Evolutionary conservation across 2,113 vertebrate species (phyloP).

Genomic region (Beaufortia kweichowensis): DNA sequence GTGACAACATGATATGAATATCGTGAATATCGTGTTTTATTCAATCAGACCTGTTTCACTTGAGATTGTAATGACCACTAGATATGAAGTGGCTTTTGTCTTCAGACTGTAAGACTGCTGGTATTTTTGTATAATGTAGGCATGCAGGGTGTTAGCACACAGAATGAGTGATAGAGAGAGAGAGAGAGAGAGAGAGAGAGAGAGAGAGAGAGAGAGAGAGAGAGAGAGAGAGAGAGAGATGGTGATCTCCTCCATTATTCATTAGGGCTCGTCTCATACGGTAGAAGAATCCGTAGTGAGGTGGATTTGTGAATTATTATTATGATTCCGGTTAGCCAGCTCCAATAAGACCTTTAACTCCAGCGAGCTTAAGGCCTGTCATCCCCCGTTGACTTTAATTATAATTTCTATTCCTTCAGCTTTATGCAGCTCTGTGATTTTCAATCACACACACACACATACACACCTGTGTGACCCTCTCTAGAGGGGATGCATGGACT

Average conservation of each 20-base stretch:
- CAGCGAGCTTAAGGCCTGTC: slow-evolving; percentile 57
- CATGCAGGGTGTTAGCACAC: slow-evolving; percentile 44
- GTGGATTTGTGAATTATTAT: slow-evolving; percentile 59
- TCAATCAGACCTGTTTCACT: background rate
- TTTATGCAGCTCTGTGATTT: slow-evolving; percentile 55
- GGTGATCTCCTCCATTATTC: slow-evolving; percentile 58
- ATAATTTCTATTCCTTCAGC: slow-evolving; percentile 58
- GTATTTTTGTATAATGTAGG: slow-evolving; percentile 35
- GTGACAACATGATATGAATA: background rate
- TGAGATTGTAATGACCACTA: background rate
- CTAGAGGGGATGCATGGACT: slow-evolving; percentile 39
- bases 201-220: slow-evolving; percentile 2
- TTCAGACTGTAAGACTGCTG: slow-evolving; percentile 24
- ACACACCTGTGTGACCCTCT: slow-evolving; percentile 41
- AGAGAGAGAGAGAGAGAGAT: slow-evolving; percentile 40
- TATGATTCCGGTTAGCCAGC: slow-evolving; percentile 56
- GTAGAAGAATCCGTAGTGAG: slow-evolving; percentile 45
- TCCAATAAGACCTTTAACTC: slow-evolving; percentile 59
- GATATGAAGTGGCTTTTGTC: slow-evolving; percentile 46
- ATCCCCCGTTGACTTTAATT: slow-evolving; percentile 60
- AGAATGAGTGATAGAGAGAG: slow-evolving; percentile 8
- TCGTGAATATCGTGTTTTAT: background rate
- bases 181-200: slow-evolving; percentile 6
- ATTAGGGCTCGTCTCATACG: slow-evolving; percentile 55
- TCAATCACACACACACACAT: slow-evolving; percentile 46